A percentile compares a stretch with the other conserved stretches of the same genome.
Evolutionary conservation across 2,888 invertebrate genomes (phyloP).

Genomic region (Zootermopsis nevadensis): DNA sequence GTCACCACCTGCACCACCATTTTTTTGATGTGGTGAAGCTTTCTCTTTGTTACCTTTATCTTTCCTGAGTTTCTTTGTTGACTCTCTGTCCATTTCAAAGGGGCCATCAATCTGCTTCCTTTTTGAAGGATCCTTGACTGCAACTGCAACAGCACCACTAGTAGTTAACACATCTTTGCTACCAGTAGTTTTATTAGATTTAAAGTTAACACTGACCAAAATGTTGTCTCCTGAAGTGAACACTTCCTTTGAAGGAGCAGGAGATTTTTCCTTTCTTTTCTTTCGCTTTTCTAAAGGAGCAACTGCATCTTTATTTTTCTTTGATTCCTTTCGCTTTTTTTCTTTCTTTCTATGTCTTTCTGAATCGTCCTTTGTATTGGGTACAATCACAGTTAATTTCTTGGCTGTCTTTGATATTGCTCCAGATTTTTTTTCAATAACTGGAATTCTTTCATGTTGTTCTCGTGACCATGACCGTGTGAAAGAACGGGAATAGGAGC

Average conservation of each 20-base stretch:
- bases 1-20: constrained; percentile 29
- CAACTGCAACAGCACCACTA: constrained; percentile 54
- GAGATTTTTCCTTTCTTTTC: constrained; percentile 61
- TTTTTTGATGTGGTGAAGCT: constrained; percentile 43
- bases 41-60: constrained; percentile 62
- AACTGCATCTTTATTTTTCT: constrained; percentile 60
- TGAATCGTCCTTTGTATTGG: constrained; percentile 66
- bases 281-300: constrained; percentile 54
- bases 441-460: constrained; percentile 49
- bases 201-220: constrained; percentile 89
- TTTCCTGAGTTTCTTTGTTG: constrained; percentile 59
- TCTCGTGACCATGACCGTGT: constrained; percentile 56
- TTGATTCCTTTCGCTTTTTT: constrained; percentile 59
- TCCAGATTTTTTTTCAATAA: constrained; percentile 43
- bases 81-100: constrained; percentile 57
- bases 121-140: constrained; percentile 46
- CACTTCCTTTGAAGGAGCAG: constrained; percentile 87
- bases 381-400: constrained; percentile 70
- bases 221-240: constrained; percentile 94
- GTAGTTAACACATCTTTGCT: constrained; percentile 63
- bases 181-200: constrained; percentile 47
- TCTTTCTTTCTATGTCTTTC: constrained; percentile 57
- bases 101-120: constrained; percentile 57
- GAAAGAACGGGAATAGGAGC: constrained; percentile 54
- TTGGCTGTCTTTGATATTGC: constrained; percentile 60